Percentiles rank a stretch among this genome's conserved stretches.
These are phyloP conservation scores for Drosophila guanche DNA, from an alignment of 1,140 invertebrate species.

Conservation along the genomic window DNA sequence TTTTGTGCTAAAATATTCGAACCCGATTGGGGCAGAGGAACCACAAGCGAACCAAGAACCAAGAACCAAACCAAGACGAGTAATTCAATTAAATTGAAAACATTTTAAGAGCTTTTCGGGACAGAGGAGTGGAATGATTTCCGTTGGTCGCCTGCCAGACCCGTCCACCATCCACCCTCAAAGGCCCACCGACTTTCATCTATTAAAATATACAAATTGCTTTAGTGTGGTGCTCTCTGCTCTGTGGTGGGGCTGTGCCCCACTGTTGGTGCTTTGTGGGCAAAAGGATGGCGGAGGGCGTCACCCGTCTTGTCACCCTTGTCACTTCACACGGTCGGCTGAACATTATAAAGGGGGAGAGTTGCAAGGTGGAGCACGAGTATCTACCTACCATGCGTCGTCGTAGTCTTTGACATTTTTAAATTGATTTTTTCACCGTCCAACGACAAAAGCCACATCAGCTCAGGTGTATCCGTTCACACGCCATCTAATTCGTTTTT, in stretches of 20 bases:
- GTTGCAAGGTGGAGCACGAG: neutral
- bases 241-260: neutral
- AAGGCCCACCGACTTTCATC: constrained; percentile 56
- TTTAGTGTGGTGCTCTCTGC: constrained; percentile 6
- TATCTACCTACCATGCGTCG: constrained; percentile 29
- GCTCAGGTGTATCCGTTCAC: constrained; percentile 72
- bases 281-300: constrained; percentile 15
- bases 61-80: constrained; percentile 6
- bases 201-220: constrained; percentile 71
- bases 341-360: constrained; percentile 31
- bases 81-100: constrained; percentile 67
- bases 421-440: constrained; percentile 68
- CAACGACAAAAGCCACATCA: constrained; percentile 65
- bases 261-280: neutral
- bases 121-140: constrained; percentile 28
- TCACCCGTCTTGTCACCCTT: constrained; percentile 61
- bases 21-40: constrained; percentile 15
- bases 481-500: constrained; percentile 67
- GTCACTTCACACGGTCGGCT: constrained; percentile 67
- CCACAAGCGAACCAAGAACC: constrained; percentile 1
- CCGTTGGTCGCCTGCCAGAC: constrained; percentile 48
- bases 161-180: constrained; percentile 22
- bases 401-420: constrained; percentile 67
- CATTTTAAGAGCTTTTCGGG: constrained; percentile 47
- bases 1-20: constrained; percentile 16